Conservation (phyloP, 2,797 vertebrate species). For the Spheniscus humboldti region DNA sequence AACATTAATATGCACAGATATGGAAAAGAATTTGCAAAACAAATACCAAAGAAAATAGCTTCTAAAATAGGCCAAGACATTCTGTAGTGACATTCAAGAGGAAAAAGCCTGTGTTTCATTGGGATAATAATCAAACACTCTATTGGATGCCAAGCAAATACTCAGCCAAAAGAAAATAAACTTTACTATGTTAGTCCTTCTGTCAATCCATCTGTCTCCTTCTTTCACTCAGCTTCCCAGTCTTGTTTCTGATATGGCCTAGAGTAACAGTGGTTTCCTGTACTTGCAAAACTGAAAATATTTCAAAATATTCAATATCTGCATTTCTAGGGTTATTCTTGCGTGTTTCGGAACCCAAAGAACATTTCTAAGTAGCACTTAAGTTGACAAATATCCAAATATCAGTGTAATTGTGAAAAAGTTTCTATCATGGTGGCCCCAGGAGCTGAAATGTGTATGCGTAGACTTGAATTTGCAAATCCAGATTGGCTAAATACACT, state of each 20-base stretch:
- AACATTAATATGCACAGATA: not conserved
- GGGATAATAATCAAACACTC: not conserved
- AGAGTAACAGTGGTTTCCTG: not conserved
- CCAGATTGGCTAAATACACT: not conserved
- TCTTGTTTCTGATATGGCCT: not conserved
- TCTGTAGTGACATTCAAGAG: not conserved
- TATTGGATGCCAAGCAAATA: not conserved
- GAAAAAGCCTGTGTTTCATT: not conserved
- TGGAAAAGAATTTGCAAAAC: not conserved
- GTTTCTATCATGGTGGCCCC: not conserved
- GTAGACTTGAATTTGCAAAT: not conserved
- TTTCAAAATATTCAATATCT: not conserved
- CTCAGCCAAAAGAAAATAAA: constrained; percentile 15
- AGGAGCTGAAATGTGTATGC: too few relatives aligned
- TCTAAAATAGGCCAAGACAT: not conserved
- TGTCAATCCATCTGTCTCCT: constrained; percentile 30
- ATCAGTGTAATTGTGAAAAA: not conserved
- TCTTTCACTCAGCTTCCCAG: not conserved
- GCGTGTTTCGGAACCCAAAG: not conserved
- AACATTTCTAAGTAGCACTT: not conserved
- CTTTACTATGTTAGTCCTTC: constrained; percentile 8
- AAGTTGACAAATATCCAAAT: not conserved
- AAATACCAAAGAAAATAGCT: constrained; percentile 27
- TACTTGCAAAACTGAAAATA: not conserved
- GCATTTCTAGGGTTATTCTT: not conserved